phyloP scores from a whole-genome alignment of 2,113 vertebrate species.

The Barnardius zonarius region DNA sequence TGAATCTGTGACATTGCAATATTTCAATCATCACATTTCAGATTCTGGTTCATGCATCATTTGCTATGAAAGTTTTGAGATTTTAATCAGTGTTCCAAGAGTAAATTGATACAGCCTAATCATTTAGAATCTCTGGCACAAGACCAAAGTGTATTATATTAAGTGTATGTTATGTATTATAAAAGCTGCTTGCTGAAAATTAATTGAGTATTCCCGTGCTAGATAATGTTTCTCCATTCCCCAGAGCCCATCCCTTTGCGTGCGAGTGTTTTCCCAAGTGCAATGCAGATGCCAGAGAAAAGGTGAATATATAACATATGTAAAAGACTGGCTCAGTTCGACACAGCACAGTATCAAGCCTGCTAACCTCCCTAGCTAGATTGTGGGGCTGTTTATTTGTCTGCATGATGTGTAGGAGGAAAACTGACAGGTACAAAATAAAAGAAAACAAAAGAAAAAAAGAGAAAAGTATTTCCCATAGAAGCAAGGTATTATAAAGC shows the following conservation, averaged over 20 bases:
- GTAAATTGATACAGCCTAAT: constrained; percentile 71
- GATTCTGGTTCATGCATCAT: constrained; percentile 71
- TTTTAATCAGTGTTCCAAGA: constrained; percentile 71
- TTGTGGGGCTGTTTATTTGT: constrained; percentile 47
- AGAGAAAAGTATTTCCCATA: not conserved
- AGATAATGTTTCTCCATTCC: constrained; percentile 66
- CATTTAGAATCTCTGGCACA: constrained; percentile 65
- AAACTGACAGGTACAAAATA: not conserved
- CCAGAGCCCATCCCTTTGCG: constrained; percentile 66
- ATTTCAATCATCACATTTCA: constrained; percentile 71
- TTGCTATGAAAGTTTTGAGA: constrained; percentile 69
- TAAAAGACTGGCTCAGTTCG: constrained; percentile 48
- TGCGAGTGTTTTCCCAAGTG: constrained; percentile 69
- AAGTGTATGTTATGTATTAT: constrained; percentile 71
- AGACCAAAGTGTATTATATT: constrained; percentile 66
- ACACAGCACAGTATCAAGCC: constrained; percentile 30
- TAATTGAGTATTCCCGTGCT: constrained; percentile 69
- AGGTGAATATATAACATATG: constrained; percentile 71
- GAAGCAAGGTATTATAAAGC: not conserved
- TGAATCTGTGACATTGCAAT: constrained; percentile 68
- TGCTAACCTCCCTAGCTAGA: not conserved
- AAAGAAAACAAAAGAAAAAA: not conserved
- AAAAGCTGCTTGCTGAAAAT: constrained; percentile 69
- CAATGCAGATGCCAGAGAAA: constrained; percentile 69
- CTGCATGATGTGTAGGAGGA: not conserved